Percentiles rank a stretch among this genome's conserved stretches.
Evolutionary conservation across 2,888 invertebrate species (phyloP).

Genomic region (Anoncus sp.): DNA sequence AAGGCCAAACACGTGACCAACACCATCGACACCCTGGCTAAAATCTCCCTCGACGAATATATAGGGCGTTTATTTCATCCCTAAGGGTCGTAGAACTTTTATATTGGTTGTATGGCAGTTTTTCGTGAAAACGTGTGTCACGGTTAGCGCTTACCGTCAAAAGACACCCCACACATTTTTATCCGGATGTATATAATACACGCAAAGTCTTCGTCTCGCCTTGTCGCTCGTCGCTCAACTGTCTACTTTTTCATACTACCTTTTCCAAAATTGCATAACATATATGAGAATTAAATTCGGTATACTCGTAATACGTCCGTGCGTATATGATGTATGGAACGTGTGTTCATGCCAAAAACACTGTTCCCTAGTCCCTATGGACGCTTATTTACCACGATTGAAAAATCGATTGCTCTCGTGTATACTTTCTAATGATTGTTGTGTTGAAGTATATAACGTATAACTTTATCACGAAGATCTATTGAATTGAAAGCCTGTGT

Average conservation of each 20-base stretch:
- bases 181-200: conserved; percentile 28
- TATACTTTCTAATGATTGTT: too few species aligned
- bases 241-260: conserved; percentile 19
- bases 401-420: not conserved
- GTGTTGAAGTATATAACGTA: too few species aligned
- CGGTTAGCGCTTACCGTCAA: conserved; percentile 39
- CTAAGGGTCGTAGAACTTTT: conserved; percentile 3
- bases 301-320: too few species aligned
- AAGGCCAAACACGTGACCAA: conserved; percentile 28
- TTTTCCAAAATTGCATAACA: conserved; percentile 19
- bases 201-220: conserved; percentile 23
- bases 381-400: conserved; percentile 5
- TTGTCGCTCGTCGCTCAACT: conserved; percentile 14
- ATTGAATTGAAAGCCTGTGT: too few species aligned
- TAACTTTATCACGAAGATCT: too few species aligned
- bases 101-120: not conserved
- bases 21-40: conserved; percentile 19
- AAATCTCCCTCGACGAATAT: conserved; percentile 13
- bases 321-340: too few species aligned
- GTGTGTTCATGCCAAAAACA: not conserved
- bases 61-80: conserved; percentile 25
- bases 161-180: conserved; percentile 28
- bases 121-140: conserved; percentile 43
- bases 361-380: not conserved
- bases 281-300: conserved; percentile 10